Base-by-base conservation (phyloP, 2,113 vertebrate species). In the Miniopterus natalensis region DNA sequence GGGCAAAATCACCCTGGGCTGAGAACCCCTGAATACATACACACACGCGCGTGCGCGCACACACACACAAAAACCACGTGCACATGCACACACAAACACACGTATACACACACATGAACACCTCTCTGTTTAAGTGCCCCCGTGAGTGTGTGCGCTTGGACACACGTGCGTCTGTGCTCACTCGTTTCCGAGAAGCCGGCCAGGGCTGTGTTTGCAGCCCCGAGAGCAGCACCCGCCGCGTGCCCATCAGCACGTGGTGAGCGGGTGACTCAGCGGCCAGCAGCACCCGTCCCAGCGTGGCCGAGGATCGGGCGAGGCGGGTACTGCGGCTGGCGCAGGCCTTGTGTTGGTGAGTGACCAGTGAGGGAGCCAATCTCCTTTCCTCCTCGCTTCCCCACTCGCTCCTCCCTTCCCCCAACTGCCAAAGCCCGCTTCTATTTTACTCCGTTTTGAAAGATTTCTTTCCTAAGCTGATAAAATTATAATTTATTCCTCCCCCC, bases 241-340 rank as follows among this genome's bases (percentile, higher is more conserved):
- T 11, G 57, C 57, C 10, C 57, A 9, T 7, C 9, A 59, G 25
- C 57, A 59, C 23, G 21, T 59, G 57, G 21, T 25, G 21, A 23
- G 57, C 3, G 57, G 25, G 21, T 11, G 21, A 36, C 36, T 36
- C 36, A 36, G 36, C 36, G 36, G n/a, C 57, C 7, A 8, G 23
- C 57, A 59, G 47, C 12, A 3, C 10, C 68, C 1, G 31, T 14
- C 27, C 45, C 61, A 21, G 14, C 18, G 25, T 20, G 25, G 8
- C 3, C 13, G 31, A 36, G 36, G 36, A 2, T 36, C 36, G 36
- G 36, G 36, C 36, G 36, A 36, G 36, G 36, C 36, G 36, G 36
- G 10, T 31, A 3, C 18, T 36, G 17, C 25, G 25, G 2, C 77
- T 23, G 80, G 57, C 68, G 5, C 0, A 29, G 9, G 2, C 0